Evolutionary conservation across 2,797 vertebrate species (phyloP), one percentile per base, ranked within the genome.

Genomic region (Arnoldichthys spilopterus): DNA sequence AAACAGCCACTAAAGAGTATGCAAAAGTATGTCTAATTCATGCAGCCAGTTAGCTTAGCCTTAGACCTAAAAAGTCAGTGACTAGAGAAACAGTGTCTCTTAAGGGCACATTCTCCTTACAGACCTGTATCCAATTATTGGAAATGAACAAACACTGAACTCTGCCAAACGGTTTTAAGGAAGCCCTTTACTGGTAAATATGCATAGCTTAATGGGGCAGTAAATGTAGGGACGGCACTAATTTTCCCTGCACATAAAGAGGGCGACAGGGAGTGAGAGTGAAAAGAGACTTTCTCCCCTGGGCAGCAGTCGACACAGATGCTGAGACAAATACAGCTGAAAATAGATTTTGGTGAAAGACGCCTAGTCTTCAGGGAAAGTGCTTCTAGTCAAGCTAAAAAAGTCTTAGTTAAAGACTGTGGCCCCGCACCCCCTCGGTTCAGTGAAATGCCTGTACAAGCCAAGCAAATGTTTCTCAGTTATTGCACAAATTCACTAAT

Each of bases 71-170:
- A 37, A 37, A 37, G 34, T 37, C 34, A 37, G 8, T 3, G 34
- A 8, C 34, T 37, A 37, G 34, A 53, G 18, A 24, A 47, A 32
- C 3, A 28, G 40, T 32, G 71, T 45, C 30, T 37, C 24, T 26
- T 76, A 83, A 85, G 62, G 77, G 82, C 83, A 85, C 63, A 70
- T 77, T 45, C 53, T 75, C 24, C 16, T 40, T 76, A 34, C 77
- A 74, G 58, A 78, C 63, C 75, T 59, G 26, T 16, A 63, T 47
- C 40, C 70, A 79, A 77, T 70, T 30, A 77, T 68, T 47, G 47
- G 30, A 54, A 28, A n/a, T 62, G 28, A 77, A 49, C 74, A 85
- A 78, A 80, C 77, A 67, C 8, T 49, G 37, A 45, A 51, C 54
- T 4, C 13, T 6, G 28, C 72, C 37, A 43, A 67, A 70, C 74